Percentiles rank a stretch among this genome's conserved stretches.
Evolutionary conservation across 2,113 vertebrate genomes (phyloP).

Genomic region (Synodontis membranacea): DNA sequence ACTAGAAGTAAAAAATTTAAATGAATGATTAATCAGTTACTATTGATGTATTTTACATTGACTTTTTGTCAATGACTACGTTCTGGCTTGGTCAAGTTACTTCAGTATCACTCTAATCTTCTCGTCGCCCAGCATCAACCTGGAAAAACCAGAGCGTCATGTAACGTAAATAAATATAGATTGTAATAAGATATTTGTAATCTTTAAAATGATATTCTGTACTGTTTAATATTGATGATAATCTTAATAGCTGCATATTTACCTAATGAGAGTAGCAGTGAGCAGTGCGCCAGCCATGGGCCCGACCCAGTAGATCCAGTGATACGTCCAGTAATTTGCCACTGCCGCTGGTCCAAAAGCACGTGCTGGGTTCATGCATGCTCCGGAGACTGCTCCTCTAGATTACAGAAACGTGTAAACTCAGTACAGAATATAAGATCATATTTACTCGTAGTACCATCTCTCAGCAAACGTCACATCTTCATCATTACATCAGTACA

Average conservation of each 20-base stretch:
- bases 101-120: conserved; percentile 52
- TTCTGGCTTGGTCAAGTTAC: conserved; percentile 5
- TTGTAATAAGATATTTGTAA: background rate
- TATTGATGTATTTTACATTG: background rate
- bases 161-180: background rate
- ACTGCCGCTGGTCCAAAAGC: conserved; percentile 84
- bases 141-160: conserved; percentile 20
- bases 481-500: background rate
- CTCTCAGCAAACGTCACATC: background rate
- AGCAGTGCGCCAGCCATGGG: conserved; percentile 76
- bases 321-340: conserved; percentile 77
- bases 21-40: background rate
- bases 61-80: background rate
- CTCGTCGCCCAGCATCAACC: conserved; percentile 57
- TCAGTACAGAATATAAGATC: background rate
- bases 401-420: background rate
- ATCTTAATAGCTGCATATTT: conserved; percentile 11
- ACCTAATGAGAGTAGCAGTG: conserved; percentile 74
- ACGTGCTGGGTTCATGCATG: conserved; percentile 84
- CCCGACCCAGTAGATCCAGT: conserved; percentile 90
- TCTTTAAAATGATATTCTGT: background rate
- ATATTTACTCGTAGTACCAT: background rate
- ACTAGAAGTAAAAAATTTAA: background rate
- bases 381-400: conserved; percentile 77
- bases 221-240: background rate